A percentile compares a stretch with the other conserved stretches of the same genome.
These are phyloP conservation scores for Phalacrocorax carbo DNA, from an alignment of 2,113 vertebrate genomes.

Conservation along the genomic window DNA sequence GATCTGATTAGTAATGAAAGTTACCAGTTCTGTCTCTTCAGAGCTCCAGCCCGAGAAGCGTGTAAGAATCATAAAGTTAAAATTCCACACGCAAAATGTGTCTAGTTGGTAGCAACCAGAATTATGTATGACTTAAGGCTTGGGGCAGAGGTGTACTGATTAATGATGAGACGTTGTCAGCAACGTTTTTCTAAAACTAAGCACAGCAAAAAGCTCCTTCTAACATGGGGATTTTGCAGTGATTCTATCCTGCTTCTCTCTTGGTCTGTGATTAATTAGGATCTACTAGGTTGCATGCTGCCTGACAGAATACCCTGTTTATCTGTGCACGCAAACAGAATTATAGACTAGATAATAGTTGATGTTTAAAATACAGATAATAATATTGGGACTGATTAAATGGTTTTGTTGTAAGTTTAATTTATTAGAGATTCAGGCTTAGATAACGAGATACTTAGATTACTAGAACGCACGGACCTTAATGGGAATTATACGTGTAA, in stretches of 20 bases:
- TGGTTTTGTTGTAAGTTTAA: not conserved
- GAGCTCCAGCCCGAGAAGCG: not conserved
- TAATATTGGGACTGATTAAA: not conserved
- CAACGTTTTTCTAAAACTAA: not conserved
- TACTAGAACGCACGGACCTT: not conserved
- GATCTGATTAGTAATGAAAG: not conserved
- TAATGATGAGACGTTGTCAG: not conserved
- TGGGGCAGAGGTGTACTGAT: not conserved
- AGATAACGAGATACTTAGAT: not conserved
- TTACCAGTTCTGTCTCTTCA: not conserved
- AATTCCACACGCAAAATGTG: not conserved
- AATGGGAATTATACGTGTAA: not conserved
- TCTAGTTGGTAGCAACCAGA: not conserved
- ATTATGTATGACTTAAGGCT: not conserved
- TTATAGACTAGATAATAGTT: not conserved
- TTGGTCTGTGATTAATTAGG: not conserved
- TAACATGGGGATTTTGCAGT: not conserved
- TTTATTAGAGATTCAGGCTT: not conserved
- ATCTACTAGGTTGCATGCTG: not conserved
- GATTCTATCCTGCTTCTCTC: not conserved
- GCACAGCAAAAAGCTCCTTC: not conserved
- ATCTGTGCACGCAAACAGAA: not conserved
- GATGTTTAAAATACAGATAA: not conserved
- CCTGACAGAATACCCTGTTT: not conserved
- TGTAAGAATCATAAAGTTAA: not conserved